Base-by-base conservation (phyloP, 2,113 vertebrate genomes). In the Hypanus sabinus region DNA sequence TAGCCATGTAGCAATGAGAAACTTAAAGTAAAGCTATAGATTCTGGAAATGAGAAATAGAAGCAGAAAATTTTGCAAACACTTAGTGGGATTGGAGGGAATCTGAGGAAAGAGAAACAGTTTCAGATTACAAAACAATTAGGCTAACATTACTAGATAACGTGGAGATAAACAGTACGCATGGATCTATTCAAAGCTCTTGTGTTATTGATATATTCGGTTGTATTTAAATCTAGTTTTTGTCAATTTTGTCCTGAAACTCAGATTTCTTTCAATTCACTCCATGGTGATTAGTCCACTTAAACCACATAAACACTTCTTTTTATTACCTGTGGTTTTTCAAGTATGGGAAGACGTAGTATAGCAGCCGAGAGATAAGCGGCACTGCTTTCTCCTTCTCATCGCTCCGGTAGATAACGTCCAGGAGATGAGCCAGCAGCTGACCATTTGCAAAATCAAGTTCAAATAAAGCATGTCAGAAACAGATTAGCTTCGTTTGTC, bases 391-490 rank as follows among this genome's bases (percentile, higher is more conserved):
- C 94, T 99, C 99, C 94, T 99, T 99, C 96, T 99, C 99, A 0
- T 99, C 99, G 0, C 99, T 99, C 80, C 98, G 97, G 94, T 98
- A 99, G 1, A 99, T 98, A 98, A 99, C 97, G 95, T 99, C 99
- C 95, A 99, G 96, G 91, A 99, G 98, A 0, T 97, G 97, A 18
- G 99, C 98, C 96, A 99, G 95, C 14, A 98, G 96, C 99, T 99
- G 71, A 33, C 60, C 85, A 87, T 73, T 30, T n/a, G 10, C 8
- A 93, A 55, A 57, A 70, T 22, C 6, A 1, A n/a, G 30, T 65
- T 65, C n/a, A 94, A 7, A 33, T 62, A 24, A 16, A 79, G 18
- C 1, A 16, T 68, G 11, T 46, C 76, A 94, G 27, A 60, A 76
- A 80, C 10, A 46, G 27, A 46, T 75, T 70, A 10, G 46, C 46